Conservation (phyloP, 2,113 vertebrate species). For the Mugil cephalus region DNA sequence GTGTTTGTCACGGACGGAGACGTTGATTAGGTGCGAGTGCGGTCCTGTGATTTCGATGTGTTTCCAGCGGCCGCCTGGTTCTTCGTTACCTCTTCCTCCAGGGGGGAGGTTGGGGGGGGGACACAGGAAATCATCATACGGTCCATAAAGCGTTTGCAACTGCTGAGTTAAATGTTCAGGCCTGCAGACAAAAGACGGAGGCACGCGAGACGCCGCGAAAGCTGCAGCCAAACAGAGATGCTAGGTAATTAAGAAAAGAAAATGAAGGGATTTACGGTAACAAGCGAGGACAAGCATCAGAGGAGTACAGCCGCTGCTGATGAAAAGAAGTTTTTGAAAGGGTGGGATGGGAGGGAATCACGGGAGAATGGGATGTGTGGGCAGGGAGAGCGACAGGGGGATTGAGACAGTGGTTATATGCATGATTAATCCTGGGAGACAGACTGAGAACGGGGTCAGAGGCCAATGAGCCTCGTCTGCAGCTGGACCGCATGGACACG, state of each 20-base stretch:
- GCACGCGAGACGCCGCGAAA: slow-evolving; percentile 34
- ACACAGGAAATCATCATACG: slow-evolving; percentile 29
- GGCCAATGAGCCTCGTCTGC: slow-evolving; percentile 64
- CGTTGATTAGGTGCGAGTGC: slow-evolving; percentile 12
- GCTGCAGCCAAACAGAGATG: slow-evolving; percentile 6
- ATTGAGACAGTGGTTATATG: slow-evolving; percentile 55
- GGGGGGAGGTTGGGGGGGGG: slow-evolving; percentile 12
- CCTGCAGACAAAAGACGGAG: slow-evolving; percentile 36
- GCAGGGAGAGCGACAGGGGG: slow-evolving; percentile 28
- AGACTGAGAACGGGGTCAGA: slow-evolving; percentile 56
- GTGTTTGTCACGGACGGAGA: slow-evolving; percentile 38
- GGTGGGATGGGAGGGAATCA: slow-evolving; percentile 28
- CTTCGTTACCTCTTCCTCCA: slow-evolving; percentile 8
- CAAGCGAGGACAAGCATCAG: slow-evolving; percentile 48
- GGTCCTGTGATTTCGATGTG: slow-evolving; percentile 40
- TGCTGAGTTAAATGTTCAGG: background rate
- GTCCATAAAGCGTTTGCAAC: slow-evolving; percentile 18
- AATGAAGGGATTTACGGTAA: slow-evolving; percentile 36
- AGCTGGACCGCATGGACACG: slow-evolving; percentile 61
- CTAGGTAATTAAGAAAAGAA: slow-evolving; percentile 28
- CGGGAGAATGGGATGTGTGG: slow-evolving; percentile 33
- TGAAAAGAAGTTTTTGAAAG: slow-evolving; percentile 54
- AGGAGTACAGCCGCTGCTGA: slow-evolving; percentile 23
- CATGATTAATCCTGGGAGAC: slow-evolving; percentile 74
- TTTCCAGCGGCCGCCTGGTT: slow-evolving; percentile 74